Evolutionary conservation across 2,888 invertebrate genomes (phyloP).

Genomic region (Aleiodes alternator): DNA sequence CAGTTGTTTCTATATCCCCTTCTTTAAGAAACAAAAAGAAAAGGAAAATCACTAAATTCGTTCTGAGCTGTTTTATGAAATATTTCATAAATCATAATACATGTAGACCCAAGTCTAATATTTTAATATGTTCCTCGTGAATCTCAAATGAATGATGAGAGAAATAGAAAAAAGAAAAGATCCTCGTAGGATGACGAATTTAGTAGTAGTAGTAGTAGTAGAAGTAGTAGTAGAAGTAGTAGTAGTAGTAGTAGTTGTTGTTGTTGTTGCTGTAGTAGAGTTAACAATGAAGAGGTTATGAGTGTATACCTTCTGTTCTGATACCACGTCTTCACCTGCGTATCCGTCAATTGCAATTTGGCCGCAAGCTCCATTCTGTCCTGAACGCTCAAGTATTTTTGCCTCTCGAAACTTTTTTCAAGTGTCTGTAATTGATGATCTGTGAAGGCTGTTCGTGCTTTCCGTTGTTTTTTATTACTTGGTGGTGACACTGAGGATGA

Average conservation of each 20-base stretch:
- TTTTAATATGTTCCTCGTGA: no score
- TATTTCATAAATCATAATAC: no score
- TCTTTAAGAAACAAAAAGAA: conserved; percentile 56
- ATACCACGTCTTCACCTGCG: conserved; percentile 99
- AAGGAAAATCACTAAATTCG: not conserved
- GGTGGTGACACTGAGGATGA: conserved; percentile 78
- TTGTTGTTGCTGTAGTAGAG: not conserved
- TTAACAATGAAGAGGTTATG: not conserved
- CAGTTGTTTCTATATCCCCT: conserved; percentile 52
- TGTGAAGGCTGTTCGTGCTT: conserved; percentile 98
- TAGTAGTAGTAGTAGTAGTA: no score
- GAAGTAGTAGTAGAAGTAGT: no score
- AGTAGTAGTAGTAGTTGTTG: no score
- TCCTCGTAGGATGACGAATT: no score
- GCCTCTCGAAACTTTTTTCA: conserved; percentile 97
- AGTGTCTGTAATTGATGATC: conserved; percentile 97
- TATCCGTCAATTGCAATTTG: conserved; percentile 96
- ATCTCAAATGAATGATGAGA: no score
- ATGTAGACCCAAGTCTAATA: no score
- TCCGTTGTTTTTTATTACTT: conserved; percentile 94
- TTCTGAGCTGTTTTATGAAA: conserved; percentile 17
- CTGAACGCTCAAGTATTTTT: conserved; percentile 97
- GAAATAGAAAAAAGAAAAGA: no score
- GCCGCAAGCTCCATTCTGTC: conserved; percentile 99
- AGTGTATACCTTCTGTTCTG: conserved; percentile 92